Evolutionary conservation across 2,888 invertebrate species (phyloP), one percentile per base, ranked within the genome.

Genomic region (Philonicus albiceps): DNA sequence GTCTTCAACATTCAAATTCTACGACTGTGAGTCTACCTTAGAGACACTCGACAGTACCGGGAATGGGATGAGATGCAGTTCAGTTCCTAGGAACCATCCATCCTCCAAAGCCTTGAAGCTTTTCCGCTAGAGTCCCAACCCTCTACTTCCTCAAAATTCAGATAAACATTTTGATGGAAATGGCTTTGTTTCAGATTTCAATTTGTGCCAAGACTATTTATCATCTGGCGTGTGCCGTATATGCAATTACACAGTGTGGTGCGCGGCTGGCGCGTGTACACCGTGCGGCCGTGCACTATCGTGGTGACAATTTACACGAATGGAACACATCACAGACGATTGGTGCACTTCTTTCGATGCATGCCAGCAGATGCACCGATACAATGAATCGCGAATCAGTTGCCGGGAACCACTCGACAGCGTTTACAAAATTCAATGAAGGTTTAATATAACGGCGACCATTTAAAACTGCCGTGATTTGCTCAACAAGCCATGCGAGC

Each of bases 381-480:
- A 40, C 31, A 19, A 0, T 11, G 19, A 16, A 19, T 8, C 40
- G 76, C 40, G 34, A 6, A 34, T 55, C 19, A 43, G 19, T 43
- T 31, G n/a, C 11, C 1, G 31, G 40, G 8, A 34, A 34, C 55
- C 73, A 43, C 40, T 84, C 55, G 27, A 27, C 84, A 73, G 13
- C 30, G 84, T 84, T 37, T 43, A 16, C 30, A 27, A 30, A 43
- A 30, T 43, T 73, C 43, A 84, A 73, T 73, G 73, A 84, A 43
- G 40, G 22, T 84, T 84, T 40, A 30, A 73, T 72, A 73, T 27
- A 84, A 73, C 73, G 27, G 30, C 83, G 6, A 37, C 19, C 53
- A 83, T 83, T 83, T 73, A 40, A n/a, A 84, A 73, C 27, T 40
- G 19, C 72, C 84, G 30, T 84, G 84, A 84, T 84, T 84, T 84